phyloP scores from a whole-genome alignment of 2,113 vertebrate genomes.

The Electrona antarctica region DNA sequence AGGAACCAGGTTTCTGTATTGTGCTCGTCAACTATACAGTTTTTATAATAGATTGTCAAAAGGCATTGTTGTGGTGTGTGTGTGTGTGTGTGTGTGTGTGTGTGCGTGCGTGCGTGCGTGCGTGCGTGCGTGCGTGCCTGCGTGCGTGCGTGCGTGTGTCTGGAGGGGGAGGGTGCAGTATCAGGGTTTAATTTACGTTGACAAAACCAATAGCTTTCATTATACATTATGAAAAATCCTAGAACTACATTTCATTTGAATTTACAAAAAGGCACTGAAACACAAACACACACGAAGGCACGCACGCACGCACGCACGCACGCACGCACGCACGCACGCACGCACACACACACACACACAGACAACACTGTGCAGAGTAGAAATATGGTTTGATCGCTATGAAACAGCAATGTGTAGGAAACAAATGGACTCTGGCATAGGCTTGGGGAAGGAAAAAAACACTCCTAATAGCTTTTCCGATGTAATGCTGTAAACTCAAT shows the following conservation, averaged over 20 bases:
- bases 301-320: background rate
- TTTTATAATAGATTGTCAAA: no score
- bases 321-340: background rate
- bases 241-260: slow-evolving; percentile 39
- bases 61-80: no score
- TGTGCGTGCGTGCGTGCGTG: no score
- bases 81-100: no score
- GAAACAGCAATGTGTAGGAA: slow-evolving; percentile 34
- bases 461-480: slow-evolving; percentile 55
- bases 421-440: slow-evolving; percentile 27
- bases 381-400: slow-evolving; percentile 2
- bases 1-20: no score
- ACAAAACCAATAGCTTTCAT: slow-evolving; percentile 25
- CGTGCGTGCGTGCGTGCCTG: no score
- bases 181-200: no score
- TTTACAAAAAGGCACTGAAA: slow-evolving; percentile 5
- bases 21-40: no score
- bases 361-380: slow-evolving; percentile 12
- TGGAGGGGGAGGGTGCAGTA: no score
- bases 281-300: no score
- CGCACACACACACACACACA: background rate
- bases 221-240: slow-evolving; percentile 36
- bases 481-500: slow-evolving; percentile 47
- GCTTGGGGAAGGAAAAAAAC: slow-evolving; percentile 23
- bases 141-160: no score